Evolutionary conservation across 2,113 vertebrate species (phyloP).

Genomic region (Dascyllus trimaculatus): DNA sequence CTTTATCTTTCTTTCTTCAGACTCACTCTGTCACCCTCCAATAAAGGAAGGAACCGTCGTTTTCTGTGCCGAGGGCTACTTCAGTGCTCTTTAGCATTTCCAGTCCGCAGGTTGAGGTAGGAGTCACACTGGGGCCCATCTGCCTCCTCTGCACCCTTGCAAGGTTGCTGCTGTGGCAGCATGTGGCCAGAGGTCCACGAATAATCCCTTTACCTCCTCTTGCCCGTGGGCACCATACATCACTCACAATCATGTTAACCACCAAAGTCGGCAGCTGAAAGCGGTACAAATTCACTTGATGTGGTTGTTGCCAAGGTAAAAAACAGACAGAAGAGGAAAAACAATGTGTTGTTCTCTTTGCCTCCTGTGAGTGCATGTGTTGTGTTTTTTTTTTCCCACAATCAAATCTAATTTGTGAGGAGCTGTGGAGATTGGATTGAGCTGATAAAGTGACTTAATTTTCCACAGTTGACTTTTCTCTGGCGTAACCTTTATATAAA

Average conservation of each 20-base stretch:
- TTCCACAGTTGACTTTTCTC: conserved; percentile 75
- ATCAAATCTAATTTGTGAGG: conserved; percentile 74
- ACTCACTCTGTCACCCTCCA: conserved; percentile 44
- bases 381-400: neutral
- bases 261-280: conserved; percentile 62
- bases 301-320: conserved; percentile 62
- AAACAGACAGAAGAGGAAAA: conserved; percentile 42
- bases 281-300: conserved; percentile 72
- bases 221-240: conserved; percentile 70
- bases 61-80: conserved; percentile 66
- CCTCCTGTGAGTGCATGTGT: conserved; percentile 18
- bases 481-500: conserved; percentile 65
- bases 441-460: conserved; percentile 84
- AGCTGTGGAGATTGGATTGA: conserved; percentile 76
- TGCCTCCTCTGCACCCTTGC: conserved; percentile 49
- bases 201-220: conserved; percentile 78
- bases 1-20: conserved; percentile 61
- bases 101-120: conserved; percentile 42
- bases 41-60: conserved; percentile 47
- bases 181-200: conserved; percentile 62
- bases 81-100: conserved; percentile 83
- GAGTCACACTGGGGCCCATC: conserved; percentile 50
- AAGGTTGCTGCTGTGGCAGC: conserved; percentile 66
- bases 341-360: conserved; percentile 37
- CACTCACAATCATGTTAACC: conserved; percentile 77